A percentile compares a stretch with the other conserved stretches of the same genome.
Evolutionary conservation across 2,113 vertebrate species (phyloP).

Genomic region (Oryzias celebensis): DNA sequence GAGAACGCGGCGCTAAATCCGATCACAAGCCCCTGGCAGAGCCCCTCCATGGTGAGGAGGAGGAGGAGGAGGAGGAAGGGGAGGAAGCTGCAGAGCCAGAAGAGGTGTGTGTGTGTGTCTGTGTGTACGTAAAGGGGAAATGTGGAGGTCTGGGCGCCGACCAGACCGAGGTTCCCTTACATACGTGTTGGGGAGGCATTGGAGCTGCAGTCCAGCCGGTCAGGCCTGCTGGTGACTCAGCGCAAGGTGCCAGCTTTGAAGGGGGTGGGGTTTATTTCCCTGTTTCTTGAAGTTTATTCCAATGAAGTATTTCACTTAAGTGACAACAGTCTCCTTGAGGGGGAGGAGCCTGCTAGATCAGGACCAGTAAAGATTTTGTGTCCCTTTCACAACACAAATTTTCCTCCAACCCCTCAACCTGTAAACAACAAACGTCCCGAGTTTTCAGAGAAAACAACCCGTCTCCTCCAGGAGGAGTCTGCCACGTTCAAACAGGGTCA

Average conservation of each 20-base stretch:
- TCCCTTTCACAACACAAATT: no score
- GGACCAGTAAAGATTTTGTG: no score
- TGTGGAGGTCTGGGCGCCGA: constrained; percentile 47
- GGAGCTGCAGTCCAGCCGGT: constrained; percentile 43
- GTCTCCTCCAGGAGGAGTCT: no score
- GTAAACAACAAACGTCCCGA: no score
- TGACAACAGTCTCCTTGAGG: no score
- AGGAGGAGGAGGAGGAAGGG: constrained; percentile 33
- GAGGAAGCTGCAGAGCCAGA: constrained; percentile 39
- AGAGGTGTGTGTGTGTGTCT: constrained; percentile 12
- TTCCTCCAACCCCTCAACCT: no score
- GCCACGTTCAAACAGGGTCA: no score
- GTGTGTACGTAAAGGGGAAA: constrained; percentile 16
- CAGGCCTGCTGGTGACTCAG: constrained; percentile 45
- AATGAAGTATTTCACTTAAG: background rate
- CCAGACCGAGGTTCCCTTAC: constrained; percentile 35
- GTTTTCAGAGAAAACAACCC: no score
- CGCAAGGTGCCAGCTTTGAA: constrained; percentile 24
- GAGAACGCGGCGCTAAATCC: constrained; percentile 57
- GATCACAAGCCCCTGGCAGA: constrained; percentile 63
- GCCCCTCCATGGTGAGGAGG: constrained; percentile 44
- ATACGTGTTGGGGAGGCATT: constrained; percentile 55
- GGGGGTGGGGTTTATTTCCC: constrained; percentile 19
- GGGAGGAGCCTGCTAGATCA: no score
- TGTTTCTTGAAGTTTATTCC: constrained; percentile 22